Conservation (phyloP, 37 sponge, comb jelly and placozoan genomes). For the Hexactinellida sp. region DNA sequence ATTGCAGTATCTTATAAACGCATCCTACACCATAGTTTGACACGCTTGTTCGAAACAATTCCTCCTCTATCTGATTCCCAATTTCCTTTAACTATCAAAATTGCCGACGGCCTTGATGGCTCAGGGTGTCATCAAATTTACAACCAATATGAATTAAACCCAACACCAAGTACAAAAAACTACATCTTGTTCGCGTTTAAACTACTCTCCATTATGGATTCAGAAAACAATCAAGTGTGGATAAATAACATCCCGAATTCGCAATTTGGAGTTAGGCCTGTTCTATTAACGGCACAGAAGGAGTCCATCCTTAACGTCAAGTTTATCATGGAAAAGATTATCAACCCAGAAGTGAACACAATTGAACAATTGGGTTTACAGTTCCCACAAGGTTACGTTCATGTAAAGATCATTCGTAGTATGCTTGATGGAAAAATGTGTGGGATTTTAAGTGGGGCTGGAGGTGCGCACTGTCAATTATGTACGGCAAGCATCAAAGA, state of each 20-base stretch:
- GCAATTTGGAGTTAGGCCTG: neutral
- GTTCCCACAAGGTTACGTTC: neutral
- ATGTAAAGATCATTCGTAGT: no score
- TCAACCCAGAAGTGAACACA: neutral
- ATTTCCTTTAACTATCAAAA: no score
- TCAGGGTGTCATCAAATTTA: neutral
- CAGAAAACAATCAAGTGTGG: neutral
- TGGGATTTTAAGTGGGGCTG: no score
- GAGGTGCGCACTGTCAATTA: neutral
- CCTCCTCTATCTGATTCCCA: no score
- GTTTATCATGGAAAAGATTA: neutral
- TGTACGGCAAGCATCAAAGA: neutral
- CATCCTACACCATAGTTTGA: neutral
- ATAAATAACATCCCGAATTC: neutral
- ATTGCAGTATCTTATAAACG: neutral
- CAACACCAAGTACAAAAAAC: neutral
- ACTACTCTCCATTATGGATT: neutral
- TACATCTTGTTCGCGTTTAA: neutral
- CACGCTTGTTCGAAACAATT: neutral
- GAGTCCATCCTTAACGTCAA: neutral
- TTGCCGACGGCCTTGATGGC: no score
- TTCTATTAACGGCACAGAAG: neutral
- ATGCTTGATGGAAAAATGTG: no score
- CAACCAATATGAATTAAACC: neutral
- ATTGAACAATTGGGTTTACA: neutral